A percentile compares a stretch with the other conserved stretches of the same genome.
phyloP scores from a whole-genome alignment of 2,113 vertebrate genomes.

The Gopherus evgoodei region DNA sequence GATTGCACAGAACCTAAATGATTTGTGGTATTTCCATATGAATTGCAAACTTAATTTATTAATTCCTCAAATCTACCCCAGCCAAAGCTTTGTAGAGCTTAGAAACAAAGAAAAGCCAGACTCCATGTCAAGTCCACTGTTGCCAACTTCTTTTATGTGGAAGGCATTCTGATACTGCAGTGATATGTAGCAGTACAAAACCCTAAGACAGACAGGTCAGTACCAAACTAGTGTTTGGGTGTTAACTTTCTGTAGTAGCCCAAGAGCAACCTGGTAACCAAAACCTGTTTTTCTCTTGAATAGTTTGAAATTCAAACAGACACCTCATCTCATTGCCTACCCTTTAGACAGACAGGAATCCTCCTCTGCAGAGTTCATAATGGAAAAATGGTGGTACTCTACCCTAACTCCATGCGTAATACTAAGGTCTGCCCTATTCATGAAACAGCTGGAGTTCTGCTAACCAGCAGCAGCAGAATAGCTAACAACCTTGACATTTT shows the following conservation, averaged over 20 bases:
- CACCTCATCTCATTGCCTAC: background rate
- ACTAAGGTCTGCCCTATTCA: background rate
- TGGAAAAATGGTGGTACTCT: background rate
- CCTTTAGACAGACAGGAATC: background rate
- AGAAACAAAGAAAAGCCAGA: background rate
- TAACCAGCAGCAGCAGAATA: background rate
- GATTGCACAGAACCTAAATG: background rate
- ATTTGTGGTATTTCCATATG: background rate
- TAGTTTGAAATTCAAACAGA: background rate
- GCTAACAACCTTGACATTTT: conserved; percentile 1
- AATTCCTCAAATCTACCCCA: background rate
- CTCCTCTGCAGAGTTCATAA: background rate
- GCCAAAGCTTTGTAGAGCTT: background rate
- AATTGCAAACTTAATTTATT: background rate
- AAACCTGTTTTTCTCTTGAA: background rate
- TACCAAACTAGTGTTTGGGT: background rate
- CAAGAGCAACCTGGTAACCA: background rate
- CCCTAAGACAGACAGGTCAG: background rate
- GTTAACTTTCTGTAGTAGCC: background rate
- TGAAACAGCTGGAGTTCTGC: background rate
- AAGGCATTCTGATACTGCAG: background rate
- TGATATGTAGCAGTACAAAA: background rate
- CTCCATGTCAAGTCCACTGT: background rate
- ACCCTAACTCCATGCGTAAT: background rate
- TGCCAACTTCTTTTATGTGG: background rate